Evolutionary conservation across 2,113 vertebrate genomes (phyloP), one percentile per base, ranked within the genome.

Genomic region (Podarcis cretensis): DNA sequence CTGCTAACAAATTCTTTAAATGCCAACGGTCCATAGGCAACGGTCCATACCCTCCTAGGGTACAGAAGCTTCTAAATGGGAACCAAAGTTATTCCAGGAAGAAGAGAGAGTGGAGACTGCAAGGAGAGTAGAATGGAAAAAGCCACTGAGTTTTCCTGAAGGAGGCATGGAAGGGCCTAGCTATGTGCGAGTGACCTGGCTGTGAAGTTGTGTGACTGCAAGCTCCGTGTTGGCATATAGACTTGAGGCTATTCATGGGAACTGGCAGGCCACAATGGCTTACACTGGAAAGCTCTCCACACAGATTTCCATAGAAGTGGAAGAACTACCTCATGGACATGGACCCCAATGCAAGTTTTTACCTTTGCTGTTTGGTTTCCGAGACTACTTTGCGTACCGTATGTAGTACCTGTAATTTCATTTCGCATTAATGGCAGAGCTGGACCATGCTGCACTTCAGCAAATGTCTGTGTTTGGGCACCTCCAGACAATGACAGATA

Each of bases 401-500:
- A 32, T 30, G 54, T 48, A 69, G 27, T 14, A 66, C 25, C 32
- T 40, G 5, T 65, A 66, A 66, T 57, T 54, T 71, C 8, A 30
- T 54, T 73, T 14, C n/a, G 16, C 65, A 69, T 48, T 74, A 40
- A 66, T 6, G 27, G 68, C 13, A 87, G 10, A 73, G 32, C 8
- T 20, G 7, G 5, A 54, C 65, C 18, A 71, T 4, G 32, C 48
- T 79, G 25, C 23, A 63, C 12, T 37, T 59, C n/a, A 85, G 71
- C 14, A 65, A 73, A 80, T 6, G 7, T 21, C 54, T 87, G 83
- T 37, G 74, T 54, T 20, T 13, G 65, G 30, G n/a, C 3, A 25
- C 69, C 88, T 90, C 90, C 25, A 75, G 30, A 81, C 83, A 80
- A 90, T 63, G 82, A 76, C 57, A 92, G 92, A 94, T 65, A 37